Percentiles rank a stretch among this genome's conserved stretches.
Evolutionary conservation across 1,140 invertebrate species (phyloP).

Genomic region (Micrasema longulum): DNA sequence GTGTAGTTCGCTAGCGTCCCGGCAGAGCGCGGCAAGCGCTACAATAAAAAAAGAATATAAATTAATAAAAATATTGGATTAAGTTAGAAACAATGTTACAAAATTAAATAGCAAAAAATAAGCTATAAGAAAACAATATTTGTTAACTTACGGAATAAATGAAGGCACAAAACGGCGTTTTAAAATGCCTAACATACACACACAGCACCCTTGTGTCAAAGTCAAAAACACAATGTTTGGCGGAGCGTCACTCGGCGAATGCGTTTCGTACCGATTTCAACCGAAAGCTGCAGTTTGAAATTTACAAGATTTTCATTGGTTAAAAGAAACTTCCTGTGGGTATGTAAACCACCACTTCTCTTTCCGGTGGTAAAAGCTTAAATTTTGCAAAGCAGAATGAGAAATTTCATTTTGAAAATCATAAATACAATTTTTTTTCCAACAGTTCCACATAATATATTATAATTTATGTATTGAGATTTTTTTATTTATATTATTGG

Average conservation of each 20-base stretch:
- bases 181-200: too few species aligned
- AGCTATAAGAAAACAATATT: too few species aligned
- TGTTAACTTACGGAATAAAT: conserved; percentile 2
- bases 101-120: background rate
- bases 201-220: background rate
- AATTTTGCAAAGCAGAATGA: too few species aligned
- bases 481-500: too few species aligned
- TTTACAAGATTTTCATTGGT: conserved; percentile 13
- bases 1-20: conserved; percentile 32
- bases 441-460: too few species aligned
- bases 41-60: conserved; percentile 27
- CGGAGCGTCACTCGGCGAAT: conserved; percentile 18
- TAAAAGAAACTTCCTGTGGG: conserved; percentile 21
- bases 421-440: too few species aligned
- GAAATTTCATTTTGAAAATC: too few species aligned
- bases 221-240: background rate
- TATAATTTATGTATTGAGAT: too few species aligned
- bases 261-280: conserved; percentile 10
- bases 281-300: conserved; percentile 30
- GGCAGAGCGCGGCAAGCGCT: conserved; percentile 25
- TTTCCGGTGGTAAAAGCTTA: background rate
- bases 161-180: conserved; percentile 24
- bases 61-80: conserved; percentile 28
- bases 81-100: background rate
- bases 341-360: background rate